phyloP scores from a whole-genome alignment of 2,797 vertebrate species.

The Okamejei kenojei region DNA sequence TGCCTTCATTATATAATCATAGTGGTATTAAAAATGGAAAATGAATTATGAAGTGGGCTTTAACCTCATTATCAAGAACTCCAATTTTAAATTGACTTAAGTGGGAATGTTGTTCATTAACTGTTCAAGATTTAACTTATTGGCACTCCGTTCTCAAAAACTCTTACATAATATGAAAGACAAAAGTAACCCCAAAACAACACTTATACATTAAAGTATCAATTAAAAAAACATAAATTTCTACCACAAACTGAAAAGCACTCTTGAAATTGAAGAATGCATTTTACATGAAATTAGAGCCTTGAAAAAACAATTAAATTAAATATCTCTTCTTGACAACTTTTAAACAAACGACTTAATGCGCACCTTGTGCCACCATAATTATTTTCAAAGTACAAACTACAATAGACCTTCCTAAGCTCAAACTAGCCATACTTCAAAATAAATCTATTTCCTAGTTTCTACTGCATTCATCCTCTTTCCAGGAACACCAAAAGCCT shows the following conservation, averaged over 20 bases:
- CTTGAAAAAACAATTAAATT: conserved; percentile 35
- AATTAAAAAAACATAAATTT: conserved; percentile 31
- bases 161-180: conserved; percentile 31
- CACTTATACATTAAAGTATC: conserved; percentile 28
- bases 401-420: conserved; percentile 30
- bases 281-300: conserved; percentile 34
- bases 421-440: conserved; percentile 35
- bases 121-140: conserved; percentile 37
- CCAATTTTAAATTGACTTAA: conserved; percentile 31
- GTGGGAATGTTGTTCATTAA: conserved; percentile 30
- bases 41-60: background rate
- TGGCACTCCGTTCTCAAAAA: conserved; percentile 36
- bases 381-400: conserved; percentile 37
- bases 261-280: conserved; percentile 31
- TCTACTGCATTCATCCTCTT: conserved; percentile 35
- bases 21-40: conserved; percentile 36
- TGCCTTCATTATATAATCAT: conserved; percentile 14
- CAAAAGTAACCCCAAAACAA: conserved; percentile 17
- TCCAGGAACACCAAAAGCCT: background rate
- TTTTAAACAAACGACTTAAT: conserved; percentile 36
- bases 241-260: conserved; percentile 36
- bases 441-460: conserved; percentile 32
- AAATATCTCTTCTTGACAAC: conserved; percentile 10
- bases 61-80: background rate
- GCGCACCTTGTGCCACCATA: conserved; percentile 36